A percentile compares a stretch with the other conserved stretches of the same genome.
phyloP scores from a whole-genome alignment of 2,113 vertebrate species.

The Hippolais icterina region DNA sequence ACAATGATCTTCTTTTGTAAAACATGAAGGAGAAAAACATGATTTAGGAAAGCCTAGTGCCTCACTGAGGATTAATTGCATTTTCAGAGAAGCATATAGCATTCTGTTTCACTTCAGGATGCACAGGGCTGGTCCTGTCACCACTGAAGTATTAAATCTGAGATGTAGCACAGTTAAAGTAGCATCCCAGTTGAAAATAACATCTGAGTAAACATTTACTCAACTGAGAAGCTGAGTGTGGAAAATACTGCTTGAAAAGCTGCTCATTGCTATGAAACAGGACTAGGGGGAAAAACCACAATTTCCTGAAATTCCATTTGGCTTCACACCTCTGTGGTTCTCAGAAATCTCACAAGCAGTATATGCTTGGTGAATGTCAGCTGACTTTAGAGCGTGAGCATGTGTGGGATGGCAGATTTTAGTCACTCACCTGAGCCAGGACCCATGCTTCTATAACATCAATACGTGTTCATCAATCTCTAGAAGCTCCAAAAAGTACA shows the following conservation, averaged over 20 bases:
- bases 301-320: background rate
- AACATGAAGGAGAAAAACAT: conserved; percentile 53
- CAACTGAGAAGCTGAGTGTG: conserved; percentile 7
- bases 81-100: conserved; percentile 74
- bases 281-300: background rate
- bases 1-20: conserved; percentile 72
- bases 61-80: conserved; percentile 80
- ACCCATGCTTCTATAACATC: rapidly evolving
- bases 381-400: background rate
- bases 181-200: conserved; percentile 80
- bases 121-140: conserved; percentile 25
- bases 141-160: background rate
- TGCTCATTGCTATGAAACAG: background rate
- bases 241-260: background rate
- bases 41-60: conserved; percentile 53
- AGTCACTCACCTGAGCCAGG: background rate
- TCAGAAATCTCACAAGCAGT: background rate
- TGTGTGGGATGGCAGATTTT: background rate
- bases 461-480: rapidly evolving
- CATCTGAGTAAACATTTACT: conserved; percentile 74
- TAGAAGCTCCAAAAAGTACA: background rate
- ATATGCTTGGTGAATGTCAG: background rate
- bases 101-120: conserved; percentile 80
- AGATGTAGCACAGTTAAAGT: conserved; percentile 77
- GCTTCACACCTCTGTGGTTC: background rate